Evolutionary conservation across 2,113 vertebrate species (phyloP).

Genomic region (Urocitellus parryii): DNA sequence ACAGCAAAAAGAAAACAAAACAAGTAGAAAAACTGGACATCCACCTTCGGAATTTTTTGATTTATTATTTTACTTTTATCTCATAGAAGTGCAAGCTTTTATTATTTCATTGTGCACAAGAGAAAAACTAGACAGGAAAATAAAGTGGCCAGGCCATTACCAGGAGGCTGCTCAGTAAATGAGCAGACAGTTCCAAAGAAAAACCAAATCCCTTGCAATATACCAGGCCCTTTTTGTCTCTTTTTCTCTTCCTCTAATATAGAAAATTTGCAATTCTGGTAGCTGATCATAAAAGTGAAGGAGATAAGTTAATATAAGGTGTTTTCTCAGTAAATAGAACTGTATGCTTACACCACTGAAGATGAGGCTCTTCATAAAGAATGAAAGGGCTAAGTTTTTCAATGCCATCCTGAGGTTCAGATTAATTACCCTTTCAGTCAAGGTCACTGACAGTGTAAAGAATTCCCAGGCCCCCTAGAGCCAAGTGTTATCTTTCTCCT

Average conservation of each 20-base stretch:
- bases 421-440: slow-evolving; percentile 86
- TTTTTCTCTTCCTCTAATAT: background rate
- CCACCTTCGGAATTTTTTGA: background rate
- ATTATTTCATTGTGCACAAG: slow-evolving; percentile 15
- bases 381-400: slow-evolving; percentile 71
- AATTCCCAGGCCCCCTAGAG: slow-evolving; percentile 79
- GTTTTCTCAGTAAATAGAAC: slow-evolving; percentile 68
- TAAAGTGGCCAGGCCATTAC: background rate
- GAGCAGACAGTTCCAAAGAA: background rate
- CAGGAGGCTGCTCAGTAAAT: background rate
- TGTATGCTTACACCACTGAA: slow-evolving; percentile 52
- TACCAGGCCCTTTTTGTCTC: background rate
- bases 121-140: slow-evolving; percentile 9
- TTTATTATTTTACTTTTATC: slow-evolving; percentile 25
- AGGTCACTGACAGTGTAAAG: slow-evolving; percentile 85
- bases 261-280: slow-evolving; percentile 54
- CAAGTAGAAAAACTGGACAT: background rate
- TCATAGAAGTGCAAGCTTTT: background rate
- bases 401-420: slow-evolving; percentile 80
- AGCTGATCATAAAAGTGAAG: slow-evolving; percentile 46
- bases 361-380: slow-evolving; percentile 56
- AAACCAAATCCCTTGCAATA: background rate
- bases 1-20: background rate
- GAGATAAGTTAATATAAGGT: slow-evolving; percentile 6
- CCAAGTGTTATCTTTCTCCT: slow-evolving; percentile 85